Percentiles rank a stretch among this genome's conserved stretches.
Conservation (phyloP, 2,888 invertebrate genomes). For the Rhaphigaster nebulosa region DNA sequence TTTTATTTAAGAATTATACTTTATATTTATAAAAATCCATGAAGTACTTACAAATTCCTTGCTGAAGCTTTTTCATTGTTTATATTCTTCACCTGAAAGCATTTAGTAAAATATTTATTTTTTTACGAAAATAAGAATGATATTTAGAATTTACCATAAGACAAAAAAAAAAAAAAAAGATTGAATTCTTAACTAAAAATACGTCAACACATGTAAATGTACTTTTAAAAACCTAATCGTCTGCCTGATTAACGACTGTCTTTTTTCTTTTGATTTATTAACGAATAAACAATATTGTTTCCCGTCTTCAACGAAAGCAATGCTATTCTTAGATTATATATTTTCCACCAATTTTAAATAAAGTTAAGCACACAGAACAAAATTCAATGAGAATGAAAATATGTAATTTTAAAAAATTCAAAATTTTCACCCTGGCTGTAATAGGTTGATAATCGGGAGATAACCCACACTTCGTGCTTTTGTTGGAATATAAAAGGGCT, state of each 20-base stretch:
- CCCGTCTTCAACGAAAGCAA: too few relatives aligned
- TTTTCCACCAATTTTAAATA: too few relatives aligned
- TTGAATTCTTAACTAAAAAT: not conserved
- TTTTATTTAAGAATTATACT: not conserved
- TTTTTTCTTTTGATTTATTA: not conserved
- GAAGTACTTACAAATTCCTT: slow-evolving; percentile 8
- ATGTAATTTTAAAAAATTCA: too few relatives aligned
- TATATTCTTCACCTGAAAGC: slow-evolving; percentile 16
- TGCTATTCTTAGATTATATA: too few relatives aligned
- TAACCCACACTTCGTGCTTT: not conserved
- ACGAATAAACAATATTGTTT: too few relatives aligned
- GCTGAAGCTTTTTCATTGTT: slow-evolving; percentile 5
- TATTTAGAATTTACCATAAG: not conserved
- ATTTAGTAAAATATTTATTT: not conserved
- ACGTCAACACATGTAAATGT: not conserved
- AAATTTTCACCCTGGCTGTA: too few relatives aligned
- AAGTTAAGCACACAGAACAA: too few relatives aligned
- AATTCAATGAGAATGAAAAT: too few relatives aligned
- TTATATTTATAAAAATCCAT: not conserved
- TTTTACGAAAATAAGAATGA: not conserved
- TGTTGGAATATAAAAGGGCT: not conserved
- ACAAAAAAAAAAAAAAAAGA: not conserved
- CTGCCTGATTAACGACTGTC: not conserved
- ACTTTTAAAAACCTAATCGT: too few relatives aligned
- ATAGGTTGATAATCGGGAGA: too few relatives aligned